Base-by-base conservation (phyloP, 2,888 invertebrate species). In the Icerya purchasi region DNA sequence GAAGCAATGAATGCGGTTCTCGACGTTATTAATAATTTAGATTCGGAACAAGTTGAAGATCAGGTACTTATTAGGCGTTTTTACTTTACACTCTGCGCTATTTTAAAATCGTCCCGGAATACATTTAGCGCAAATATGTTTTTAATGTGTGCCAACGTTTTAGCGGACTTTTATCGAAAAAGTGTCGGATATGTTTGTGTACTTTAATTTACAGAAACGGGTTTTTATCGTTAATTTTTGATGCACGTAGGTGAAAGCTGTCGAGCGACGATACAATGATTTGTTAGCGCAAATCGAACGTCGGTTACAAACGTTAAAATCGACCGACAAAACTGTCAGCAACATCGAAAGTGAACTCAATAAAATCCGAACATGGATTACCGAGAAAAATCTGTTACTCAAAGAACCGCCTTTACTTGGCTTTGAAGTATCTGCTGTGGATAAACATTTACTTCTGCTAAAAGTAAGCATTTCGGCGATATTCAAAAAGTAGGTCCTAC, bases 21-120 rank as follows among this genome's bases (percentile, higher is more conserved):
- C 61, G 83, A 85, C 63, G 81, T 86, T 23, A 85, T 89, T 14
- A 88, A 86, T 70, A 89, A 89, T 70, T 74, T 90, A 64, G 91
- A 91, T 69, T 84, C 86, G 0, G 89, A 91, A 69, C 90, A 91
- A 74, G 83, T 91, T 1, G 89, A 90, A 69, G 91, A 91, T 70
- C 87, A 87, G 72, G 77, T 79, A 69, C 69, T 49, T 52, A 52
- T n/a, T n/a, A 54, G 55, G 18, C 20, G 54, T 55, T 8, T 55
- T 57, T 19, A 19, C 5, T 20, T 57, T 10, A 23, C 8, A 58
- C 19, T 21, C n/a, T 18, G 10, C 8, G 22, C 10, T 22, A 50
- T 58, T 5, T 49, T 5, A 18, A 2, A 10, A 22, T 57, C 22
- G 18, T 5, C 1, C 18, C 21, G 18, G 22, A n/a, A n/a, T n/a